phyloP scores from a whole-genome alignment of 2,113 vertebrate species.

The Cynopterus brachyotis region DNA sequence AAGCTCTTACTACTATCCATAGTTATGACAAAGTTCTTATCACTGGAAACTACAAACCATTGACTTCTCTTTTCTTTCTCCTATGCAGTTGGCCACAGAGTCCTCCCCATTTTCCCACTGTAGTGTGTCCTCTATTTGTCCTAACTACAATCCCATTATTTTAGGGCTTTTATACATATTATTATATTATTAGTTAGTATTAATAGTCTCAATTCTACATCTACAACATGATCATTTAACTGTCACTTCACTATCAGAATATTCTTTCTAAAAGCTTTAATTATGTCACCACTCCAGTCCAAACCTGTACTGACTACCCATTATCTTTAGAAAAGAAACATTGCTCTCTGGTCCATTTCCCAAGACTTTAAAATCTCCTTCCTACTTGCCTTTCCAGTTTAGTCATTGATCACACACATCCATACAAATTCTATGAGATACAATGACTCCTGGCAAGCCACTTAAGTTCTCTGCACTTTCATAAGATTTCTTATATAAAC shows the following conservation, averaged over 20 bases:
- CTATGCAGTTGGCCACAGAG: not conserved
- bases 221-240: not conserved
- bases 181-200: not conserved
- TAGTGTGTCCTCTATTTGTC: not conserved
- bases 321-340: not conserved
- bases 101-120: not conserved
- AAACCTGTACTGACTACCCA: not conserved
- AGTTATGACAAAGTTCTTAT: not conserved
- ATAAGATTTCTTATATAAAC: not conserved
- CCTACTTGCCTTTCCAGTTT: not conserved
- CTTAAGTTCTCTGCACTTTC: not conserved
- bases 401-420: not conserved
- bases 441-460: not conserved
- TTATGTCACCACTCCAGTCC: not conserved
- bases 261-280: not conserved
- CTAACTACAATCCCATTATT: not conserved
- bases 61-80: not conserved
- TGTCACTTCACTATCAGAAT: not conserved
- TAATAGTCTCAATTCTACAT: not conserved
- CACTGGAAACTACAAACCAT: not conserved
- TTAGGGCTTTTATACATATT: not conserved
- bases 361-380: not conserved
- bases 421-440: not conserved
- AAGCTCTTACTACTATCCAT: not conserved
- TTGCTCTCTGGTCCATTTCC: not conserved